These are phyloP conservation scores for Aleadryas rufinucha DNA, from an alignment of 2,113 vertebrate genomes.

Conservation along the genomic window DNA sequence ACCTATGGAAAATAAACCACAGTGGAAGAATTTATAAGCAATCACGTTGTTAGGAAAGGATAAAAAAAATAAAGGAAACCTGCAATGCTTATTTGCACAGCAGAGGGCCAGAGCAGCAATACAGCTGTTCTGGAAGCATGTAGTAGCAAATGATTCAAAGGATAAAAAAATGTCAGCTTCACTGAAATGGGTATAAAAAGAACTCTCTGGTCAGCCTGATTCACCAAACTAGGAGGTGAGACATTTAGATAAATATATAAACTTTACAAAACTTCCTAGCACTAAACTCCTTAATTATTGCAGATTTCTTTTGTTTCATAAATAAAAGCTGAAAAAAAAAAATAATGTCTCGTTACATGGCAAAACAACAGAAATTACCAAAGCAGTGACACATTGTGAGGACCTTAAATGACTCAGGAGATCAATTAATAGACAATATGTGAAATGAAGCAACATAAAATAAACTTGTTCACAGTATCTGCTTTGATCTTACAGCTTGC, in stretches of 20 bases:
- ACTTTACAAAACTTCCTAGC: not conserved
- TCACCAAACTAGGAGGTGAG: not conserved
- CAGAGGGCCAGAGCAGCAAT: not conserved
- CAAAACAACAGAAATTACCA: not conserved
- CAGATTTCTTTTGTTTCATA: not conserved
- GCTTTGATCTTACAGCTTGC: not conserved
- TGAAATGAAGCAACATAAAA: not conserved
- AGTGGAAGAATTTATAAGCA: not conserved
- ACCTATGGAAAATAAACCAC: not conserved
- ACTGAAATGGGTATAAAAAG: not conserved
- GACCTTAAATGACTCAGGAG: not conserved
- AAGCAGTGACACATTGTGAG: not conserved
- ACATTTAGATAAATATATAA: not conserved
- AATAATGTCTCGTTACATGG: fast-evolving
- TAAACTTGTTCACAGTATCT: not conserved
- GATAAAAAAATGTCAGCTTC: not conserved
- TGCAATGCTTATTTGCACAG: not conserved
- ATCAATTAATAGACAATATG: not conserved
- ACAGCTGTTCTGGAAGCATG: not conserved
- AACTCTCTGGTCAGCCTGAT: not conserved
- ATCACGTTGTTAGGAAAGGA: not conserved
- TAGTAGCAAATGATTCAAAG: not conserved
- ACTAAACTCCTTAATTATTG: not conserved
- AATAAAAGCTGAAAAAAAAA: not conserved
- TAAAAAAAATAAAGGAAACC: not conserved